Evolutionary conservation across 2,888 invertebrate species (phyloP).

Genomic region (Sinhomidia bicolor): DNA sequence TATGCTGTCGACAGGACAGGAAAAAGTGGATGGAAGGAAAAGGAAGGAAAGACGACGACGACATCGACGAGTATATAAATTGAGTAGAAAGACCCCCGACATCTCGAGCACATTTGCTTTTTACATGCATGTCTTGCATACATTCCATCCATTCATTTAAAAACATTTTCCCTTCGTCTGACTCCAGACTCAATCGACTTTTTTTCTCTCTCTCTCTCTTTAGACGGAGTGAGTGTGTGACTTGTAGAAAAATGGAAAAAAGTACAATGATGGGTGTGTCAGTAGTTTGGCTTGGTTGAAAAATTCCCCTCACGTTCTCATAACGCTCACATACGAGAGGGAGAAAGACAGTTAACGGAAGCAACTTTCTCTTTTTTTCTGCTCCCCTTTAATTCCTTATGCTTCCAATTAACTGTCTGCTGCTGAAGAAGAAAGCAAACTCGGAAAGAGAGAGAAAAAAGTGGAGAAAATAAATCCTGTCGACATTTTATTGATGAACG

Average conservation of each 20-base stretch:
- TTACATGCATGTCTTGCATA: conserved; percentile 60
- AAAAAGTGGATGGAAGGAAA: conserved; percentile 29
- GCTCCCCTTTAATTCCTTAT: conserved; percentile 74
- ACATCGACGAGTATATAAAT: conserved; percentile 10
- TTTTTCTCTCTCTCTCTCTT: too few relatives aligned
- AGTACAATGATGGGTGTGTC: conserved; percentile 72
- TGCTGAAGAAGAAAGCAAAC: conserved; percentile 24
- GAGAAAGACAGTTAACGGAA: conserved; percentile 70
- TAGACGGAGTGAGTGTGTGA: not conserved
- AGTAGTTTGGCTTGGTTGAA: too few relatives aligned
- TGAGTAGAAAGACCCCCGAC: conserved; percentile 54
- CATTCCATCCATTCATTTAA: conserved; percentile 74
- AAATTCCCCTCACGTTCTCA: conserved; percentile 78
- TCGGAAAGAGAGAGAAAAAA: conserved; percentile 42
- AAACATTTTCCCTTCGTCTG: too few relatives aligned
- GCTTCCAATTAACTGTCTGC: conserved; percentile 76
- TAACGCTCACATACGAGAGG: conserved; percentile 51
- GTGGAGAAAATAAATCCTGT: conserved; percentile 36
- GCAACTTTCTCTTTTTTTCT: conserved; percentile 63
- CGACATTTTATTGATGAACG: conserved; percentile 43
- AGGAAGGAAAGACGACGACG: too few relatives aligned
- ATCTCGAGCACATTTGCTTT: conserved; percentile 61
- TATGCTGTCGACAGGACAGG: conserved; percentile 48
- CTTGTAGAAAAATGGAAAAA: conserved; percentile 41
- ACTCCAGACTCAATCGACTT: too few relatives aligned